phyloP scores from a whole-genome alignment of 2,797 vertebrate genomes.

The Sciurus vulgaris region DNA sequence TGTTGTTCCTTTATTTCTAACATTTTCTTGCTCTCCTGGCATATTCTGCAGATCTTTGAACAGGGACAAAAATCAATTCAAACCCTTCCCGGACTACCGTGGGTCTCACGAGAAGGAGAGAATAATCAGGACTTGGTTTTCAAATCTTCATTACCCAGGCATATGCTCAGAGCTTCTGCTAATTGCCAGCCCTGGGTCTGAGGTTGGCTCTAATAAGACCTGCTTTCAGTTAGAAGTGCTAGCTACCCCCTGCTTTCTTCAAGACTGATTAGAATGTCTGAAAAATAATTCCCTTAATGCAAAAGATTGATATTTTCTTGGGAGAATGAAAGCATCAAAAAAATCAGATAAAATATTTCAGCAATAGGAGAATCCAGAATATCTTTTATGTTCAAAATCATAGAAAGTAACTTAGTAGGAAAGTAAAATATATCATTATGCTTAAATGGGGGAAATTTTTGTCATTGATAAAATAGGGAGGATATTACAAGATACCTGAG shows the following conservation, averaged over 20 bases:
- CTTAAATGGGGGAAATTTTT: constrained; percentile 20
- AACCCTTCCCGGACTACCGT: neutral
- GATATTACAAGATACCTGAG: neutral
- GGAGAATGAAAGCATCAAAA: neutral
- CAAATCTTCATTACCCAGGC: neutral
- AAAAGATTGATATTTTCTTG: constrained; percentile 18
- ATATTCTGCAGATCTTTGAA: constrained; percentile 18
- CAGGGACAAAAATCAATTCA: neutral
- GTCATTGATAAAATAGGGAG: neutral
- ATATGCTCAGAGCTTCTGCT: neutral
- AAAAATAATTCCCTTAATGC: neutral
- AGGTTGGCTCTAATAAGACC: neutral
- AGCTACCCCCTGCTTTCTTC: neutral
- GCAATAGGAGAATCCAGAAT: neutral
- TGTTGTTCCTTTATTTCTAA: neutral
- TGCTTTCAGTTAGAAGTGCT: neutral
- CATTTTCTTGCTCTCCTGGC: neutral
- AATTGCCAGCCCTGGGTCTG: neutral
- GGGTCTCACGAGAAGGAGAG: neutral
- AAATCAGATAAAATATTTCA: neutral
- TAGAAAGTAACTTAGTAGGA: neutral
- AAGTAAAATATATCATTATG: neutral
- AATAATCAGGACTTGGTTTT: neutral
- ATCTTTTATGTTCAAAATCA: neutral
- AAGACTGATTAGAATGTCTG: neutral